Conservation (phyloP, 2,888 invertebrate genomes). For the Mellilla xanthometata region DNA sequence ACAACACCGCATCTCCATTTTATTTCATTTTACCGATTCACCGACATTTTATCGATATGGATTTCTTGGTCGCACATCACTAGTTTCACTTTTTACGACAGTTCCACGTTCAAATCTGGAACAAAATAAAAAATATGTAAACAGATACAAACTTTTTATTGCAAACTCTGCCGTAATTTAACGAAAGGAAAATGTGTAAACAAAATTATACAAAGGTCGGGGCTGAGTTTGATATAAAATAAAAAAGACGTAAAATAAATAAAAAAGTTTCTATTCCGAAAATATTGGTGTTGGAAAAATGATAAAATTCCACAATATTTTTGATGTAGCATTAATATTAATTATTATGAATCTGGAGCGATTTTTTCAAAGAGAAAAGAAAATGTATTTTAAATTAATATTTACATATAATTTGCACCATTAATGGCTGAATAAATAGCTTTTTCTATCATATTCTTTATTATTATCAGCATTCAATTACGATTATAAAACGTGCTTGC, state of each 20-base stretch:
- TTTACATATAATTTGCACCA: no score
- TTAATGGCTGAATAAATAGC: no score
- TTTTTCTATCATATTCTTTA: no score
- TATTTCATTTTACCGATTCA: constrained; percentile 21
- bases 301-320: background rate
- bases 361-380: no score
- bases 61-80: constrained; percentile 17
- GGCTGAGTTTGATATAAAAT: constrained; percentile 6
- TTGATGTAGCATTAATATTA: no score
- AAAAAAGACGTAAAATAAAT: background rate
- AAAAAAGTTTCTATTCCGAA: background rate
- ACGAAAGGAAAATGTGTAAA: constrained; percentile 14
- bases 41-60: constrained; percentile 16
- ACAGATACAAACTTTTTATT: constrained; percentile 8
- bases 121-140: constrained; percentile 11
- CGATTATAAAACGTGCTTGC: no score
- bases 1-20: constrained; percentile 55
- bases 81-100: background rate
- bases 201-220: constrained; percentile 13
- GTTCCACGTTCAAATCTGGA: constrained; percentile 13
- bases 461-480: no score
- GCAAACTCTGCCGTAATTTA: constrained; percentile 10
- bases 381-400: no score
- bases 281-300: constrained; percentile 6
- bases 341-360: no score